A percentile compares a stretch with the other conserved stretches of the same genome.
These are phyloP conservation scores for Antitype chi DNA, from an alignment of 2,888 invertebrate genomes.

Conservation along the genomic window DNA sequence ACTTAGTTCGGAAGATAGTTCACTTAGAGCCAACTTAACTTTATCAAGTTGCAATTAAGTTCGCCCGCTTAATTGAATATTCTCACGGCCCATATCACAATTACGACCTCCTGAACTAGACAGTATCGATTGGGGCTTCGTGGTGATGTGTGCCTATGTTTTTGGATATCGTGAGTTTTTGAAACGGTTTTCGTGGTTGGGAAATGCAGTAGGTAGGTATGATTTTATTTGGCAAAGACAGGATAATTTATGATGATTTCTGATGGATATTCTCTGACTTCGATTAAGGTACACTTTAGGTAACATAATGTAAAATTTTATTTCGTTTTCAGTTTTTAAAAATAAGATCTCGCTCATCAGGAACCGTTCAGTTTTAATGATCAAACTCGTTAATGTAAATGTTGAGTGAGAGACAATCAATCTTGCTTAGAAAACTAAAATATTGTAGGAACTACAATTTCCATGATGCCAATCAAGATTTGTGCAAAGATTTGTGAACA, in stretches of 20 bases:
- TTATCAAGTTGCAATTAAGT: conserved; percentile 90
- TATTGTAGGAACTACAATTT: neutral
- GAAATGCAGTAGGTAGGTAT: neutral
- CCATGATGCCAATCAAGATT: neutral
- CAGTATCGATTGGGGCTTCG: conserved; percentile 78
- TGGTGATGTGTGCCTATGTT: neutral
- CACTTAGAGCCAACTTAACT: conserved; percentile 88
- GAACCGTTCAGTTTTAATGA: neutral
- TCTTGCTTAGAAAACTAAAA: neutral
- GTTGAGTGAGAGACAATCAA: neutral
- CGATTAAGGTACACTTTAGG: neutral
- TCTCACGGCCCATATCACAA: conserved; percentile 88
- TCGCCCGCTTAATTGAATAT: conserved; percentile 88
- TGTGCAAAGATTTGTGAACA: neutral
- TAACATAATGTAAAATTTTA: neutral
- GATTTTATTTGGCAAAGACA: neutral
- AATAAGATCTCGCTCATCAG: neutral
- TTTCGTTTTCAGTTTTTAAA: too few species aligned
- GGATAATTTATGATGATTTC: too few species aligned
- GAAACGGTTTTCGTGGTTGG: neutral
- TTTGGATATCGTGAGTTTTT: neutral
- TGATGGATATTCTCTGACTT: neutral
- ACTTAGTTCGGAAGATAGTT: conserved; percentile 90
- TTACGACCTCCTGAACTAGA: conserved; percentile 87
- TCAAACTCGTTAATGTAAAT: neutral